Base-by-base conservation (phyloP, 2,113 vertebrate genomes). In the Rhipidura dahli region DNA sequence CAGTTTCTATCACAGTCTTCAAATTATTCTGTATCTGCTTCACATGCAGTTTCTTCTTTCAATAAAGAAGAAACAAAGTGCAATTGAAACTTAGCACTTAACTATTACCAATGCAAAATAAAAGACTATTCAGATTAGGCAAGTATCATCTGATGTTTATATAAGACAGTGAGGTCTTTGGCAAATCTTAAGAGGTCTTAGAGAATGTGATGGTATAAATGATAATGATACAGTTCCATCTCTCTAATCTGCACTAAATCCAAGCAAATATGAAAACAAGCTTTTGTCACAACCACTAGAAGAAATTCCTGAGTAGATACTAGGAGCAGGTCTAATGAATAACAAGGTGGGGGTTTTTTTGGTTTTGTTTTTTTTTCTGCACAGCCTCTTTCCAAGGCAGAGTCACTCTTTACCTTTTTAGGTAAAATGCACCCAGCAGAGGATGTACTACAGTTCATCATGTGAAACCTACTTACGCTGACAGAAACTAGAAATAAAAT, bases 401-500 rank as follows among this genome's bases (percentile, higher is more conserved):
- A 93, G 65, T 76, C 11, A 4, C 35, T 94, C 94, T 93, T 97
- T 96, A 96, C 97, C 97, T 97, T 97, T 97, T 97, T 95, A 96
- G 97, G 97, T 92, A 97, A 97, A 97, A 96, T 90, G 85, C 44
- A 87, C 77, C 78, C 95, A 71, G 82, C 51, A 93, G 91, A 83
- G 82, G 92, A 70, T 88, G 83, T 91, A 82, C 71, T 83, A 90
- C 94, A 68, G 65, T 94, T 86, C 96, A 89, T 94, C 89, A 96
- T 92, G 79, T 96, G 96, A 96, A 95, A 87, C 87, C 70, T 96
- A 92, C 47, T 90, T 96, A 96, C 1, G 40, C 45, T 93, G 94
- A 97, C 93, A 96, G 94, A 96, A 96, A 96, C 89, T 94, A 94
- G 94, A 97, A 98, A 97, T 94, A 96, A 93, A 97, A 96, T 87